These are phyloP conservation scores for Oryzias sinensis DNA, from an alignment of 2,797 vertebrate genomes.

Conservation along the genomic window DNA sequence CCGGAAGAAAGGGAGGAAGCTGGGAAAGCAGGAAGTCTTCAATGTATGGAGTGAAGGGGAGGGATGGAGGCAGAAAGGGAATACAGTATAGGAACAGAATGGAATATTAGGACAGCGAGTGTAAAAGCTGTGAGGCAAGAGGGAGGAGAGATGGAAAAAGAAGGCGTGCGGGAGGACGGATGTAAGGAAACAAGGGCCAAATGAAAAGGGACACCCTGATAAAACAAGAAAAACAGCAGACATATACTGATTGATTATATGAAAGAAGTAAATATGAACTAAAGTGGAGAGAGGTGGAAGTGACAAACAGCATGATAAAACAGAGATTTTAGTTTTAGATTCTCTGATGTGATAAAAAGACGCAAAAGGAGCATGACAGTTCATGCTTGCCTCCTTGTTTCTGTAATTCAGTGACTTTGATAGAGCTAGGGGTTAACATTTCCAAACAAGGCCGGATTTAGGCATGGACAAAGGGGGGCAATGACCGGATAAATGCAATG, in stretches of 20 bases:
- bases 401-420: conserved; percentile 14
- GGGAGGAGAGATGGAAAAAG: background rate
- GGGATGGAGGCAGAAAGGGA: background rate
- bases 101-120: background rate
- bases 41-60: background rate
- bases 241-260: background rate
- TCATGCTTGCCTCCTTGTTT: conserved; percentile 2
- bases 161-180: background rate
- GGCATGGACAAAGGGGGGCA: too few relatives aligned
- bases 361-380: background rate
- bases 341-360: conserved; percentile 1
- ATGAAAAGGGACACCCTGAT: background rate
- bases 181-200: background rate
- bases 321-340: background rate
- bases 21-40: background rate
- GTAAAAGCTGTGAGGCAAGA: background rate
- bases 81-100: background rate
- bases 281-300: background rate
- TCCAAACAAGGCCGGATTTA: too few relatives aligned
- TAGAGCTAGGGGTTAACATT: conserved; percentile 1
- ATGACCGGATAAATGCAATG: too few relatives aligned
- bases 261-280: background rate
- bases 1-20: conserved; percentile 9
- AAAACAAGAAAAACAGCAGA: conserved; percentile 2
- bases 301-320: background rate